A percentile compares a stretch with the other conserved stretches of the same genome.
Evolutionary conservation across 1,140 invertebrate genomes (phyloP).

Genomic region (Drosophila saltans): DNA sequence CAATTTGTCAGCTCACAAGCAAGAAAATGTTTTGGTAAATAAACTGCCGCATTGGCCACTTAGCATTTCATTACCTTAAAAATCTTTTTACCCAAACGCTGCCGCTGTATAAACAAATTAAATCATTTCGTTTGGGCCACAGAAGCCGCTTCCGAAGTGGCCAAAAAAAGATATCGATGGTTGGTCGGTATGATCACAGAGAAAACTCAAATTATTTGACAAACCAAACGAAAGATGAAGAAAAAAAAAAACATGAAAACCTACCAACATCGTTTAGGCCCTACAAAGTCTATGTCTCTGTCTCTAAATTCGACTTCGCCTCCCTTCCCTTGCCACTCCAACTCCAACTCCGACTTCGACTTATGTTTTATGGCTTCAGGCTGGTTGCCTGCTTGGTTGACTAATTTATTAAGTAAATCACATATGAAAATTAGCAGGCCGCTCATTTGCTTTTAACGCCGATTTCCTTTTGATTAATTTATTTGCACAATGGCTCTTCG

Average conservation of each 20-base stretch:
- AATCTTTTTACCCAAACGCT: conserved; percentile 48
- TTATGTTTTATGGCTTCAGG: not conserved
- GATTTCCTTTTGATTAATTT: conserved; percentile 78
- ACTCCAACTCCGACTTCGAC: not conserved
- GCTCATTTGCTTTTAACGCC: conserved; percentile 53
- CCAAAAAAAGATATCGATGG: conserved; percentile 8
- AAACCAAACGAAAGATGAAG: conserved; percentile 17
- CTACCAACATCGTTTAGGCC: too few species aligned
- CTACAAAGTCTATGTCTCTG: too few species aligned
- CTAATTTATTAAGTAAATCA: conserved; percentile 76
- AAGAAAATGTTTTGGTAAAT: conserved; percentile 55
- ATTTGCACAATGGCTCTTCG: conserved; percentile 55
- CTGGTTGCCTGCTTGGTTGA: conserved; percentile 45
- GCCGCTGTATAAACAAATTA: conserved; percentile 76
- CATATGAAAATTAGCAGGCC: conserved; percentile 69
- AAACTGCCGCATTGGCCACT: conserved; percentile 65
- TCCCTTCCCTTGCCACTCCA: too few species aligned
- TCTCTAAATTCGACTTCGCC: too few species aligned
- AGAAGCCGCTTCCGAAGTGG: conserved; percentile 79
- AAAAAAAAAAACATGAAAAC: too few species aligned
- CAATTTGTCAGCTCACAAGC: conserved; percentile 69
- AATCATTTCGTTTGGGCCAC: conserved; percentile 68
- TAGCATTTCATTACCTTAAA: conserved; percentile 69
- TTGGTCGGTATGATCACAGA: conserved; percentile 66
- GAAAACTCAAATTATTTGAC: conserved; percentile 57